These are phyloP conservation scores for Nomada ruficornis DNA, from an alignment of 2,888 invertebrate genomes.

Conservation along the genomic window DNA sequence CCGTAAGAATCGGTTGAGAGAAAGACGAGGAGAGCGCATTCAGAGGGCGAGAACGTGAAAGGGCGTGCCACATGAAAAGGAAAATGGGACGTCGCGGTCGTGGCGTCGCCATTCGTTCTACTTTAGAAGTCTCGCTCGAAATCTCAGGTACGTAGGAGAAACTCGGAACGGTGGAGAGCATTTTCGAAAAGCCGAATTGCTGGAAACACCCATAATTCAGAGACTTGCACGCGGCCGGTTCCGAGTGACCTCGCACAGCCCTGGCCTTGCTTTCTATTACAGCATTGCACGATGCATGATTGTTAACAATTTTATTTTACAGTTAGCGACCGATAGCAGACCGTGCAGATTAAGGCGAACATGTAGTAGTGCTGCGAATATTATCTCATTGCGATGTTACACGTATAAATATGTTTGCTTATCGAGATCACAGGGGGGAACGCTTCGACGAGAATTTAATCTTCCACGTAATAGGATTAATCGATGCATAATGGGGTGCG, in stretches of 20 bases:
- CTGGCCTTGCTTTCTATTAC: background rate
- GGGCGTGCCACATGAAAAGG: constrained; percentile 30
- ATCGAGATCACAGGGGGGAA: constrained; percentile 31
- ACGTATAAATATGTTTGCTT: constrained; percentile 47
- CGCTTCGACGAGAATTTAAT: constrained; percentile 58
- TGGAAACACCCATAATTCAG: constrained; percentile 60
- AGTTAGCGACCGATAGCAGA: too few relatives aligned
- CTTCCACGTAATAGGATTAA: constrained; percentile 59
- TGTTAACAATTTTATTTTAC: constrained; percentile 37
- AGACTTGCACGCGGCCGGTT: constrained; percentile 12
- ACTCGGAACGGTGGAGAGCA: constrained; percentile 31
- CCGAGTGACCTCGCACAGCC: constrained; percentile 4
- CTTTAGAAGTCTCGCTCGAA: constrained; percentile 58
- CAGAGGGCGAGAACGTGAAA: background rate
- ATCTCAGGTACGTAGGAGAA: constrained; percentile 42
- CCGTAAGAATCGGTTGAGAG: background rate
- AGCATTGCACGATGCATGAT: constrained; percentile 7
- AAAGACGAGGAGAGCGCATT: too few relatives aligned
- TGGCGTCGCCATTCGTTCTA: constrained; percentile 61
- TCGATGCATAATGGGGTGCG: constrained; percentile 57
- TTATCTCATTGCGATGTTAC: constrained; percentile 16
- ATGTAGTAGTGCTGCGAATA: background rate
- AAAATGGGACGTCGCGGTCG: constrained; percentile 39
- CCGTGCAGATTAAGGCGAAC: background rate
- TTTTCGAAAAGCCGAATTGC: constrained; percentile 57